phyloP scores from a whole-genome alignment of 2,797 vertebrate species.

The Gobio occitaniae region DNA sequence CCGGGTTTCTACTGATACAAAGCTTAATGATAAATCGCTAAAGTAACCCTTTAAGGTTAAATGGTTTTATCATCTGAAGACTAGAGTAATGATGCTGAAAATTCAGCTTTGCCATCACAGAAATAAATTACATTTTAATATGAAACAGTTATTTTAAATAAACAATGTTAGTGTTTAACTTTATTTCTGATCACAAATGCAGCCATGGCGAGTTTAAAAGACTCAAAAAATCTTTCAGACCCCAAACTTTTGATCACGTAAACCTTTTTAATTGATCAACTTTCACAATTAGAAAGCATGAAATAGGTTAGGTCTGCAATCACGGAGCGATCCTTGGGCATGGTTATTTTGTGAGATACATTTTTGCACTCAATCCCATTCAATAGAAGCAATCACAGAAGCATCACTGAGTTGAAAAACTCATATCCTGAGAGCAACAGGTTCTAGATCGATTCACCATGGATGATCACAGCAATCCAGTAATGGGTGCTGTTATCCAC shows the following conservation, averaged over 20 bases:
- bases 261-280: neutral
- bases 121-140: neutral
- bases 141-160: neutral
- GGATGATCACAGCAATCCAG: slow-evolving; percentile 12
- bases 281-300: neutral
- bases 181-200: neutral
- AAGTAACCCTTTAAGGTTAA: neutral
- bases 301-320: slow-evolving; percentile 3
- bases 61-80: neutral
- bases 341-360: neutral
- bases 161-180: neutral
- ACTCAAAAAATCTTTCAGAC: too few species aligned
- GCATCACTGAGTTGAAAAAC: slow-evolving; percentile 8
- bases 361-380: slow-evolving; percentile 22
- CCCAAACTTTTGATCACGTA: too few species aligned
- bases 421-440: slow-evolving; percentile 33
- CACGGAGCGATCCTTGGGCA: neutral
- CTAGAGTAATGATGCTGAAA: neutral
- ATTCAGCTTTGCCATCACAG: neutral
- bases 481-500: neutral
- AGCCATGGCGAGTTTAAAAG: neutral
- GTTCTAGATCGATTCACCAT: slow-evolving; percentile 30
- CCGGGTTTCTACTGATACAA: too few species aligned
- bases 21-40: too few species aligned
- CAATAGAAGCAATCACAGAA: slow-evolving; percentile 40